These are phyloP conservation scores for Xenopus borealis DNA, from an alignment of 2,113 vertebrate genomes.

Conservation along the genomic window DNA sequence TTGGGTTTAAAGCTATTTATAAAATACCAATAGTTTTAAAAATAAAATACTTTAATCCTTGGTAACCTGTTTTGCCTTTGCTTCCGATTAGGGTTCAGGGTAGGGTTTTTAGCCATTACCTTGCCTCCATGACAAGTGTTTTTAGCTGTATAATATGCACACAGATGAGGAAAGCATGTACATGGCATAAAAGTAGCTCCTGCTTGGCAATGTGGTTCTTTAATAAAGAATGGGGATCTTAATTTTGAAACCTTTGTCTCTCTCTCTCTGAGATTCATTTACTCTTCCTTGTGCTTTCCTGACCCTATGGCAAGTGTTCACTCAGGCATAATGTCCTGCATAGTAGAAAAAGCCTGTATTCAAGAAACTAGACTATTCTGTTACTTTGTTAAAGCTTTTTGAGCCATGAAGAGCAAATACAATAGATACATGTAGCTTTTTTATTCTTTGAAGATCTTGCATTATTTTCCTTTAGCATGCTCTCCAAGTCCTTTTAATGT, in stretches of 20 bases:
- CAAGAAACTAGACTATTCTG: slow-evolving; percentile 66
- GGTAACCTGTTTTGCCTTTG: too few relatives aligned
- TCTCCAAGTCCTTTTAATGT: slow-evolving; percentile 43
- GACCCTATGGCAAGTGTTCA: slow-evolving; percentile 62
- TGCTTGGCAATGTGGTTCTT: slow-evolving; percentile 22
- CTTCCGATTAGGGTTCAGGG: too few relatives aligned
- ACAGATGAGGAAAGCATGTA: too few relatives aligned
- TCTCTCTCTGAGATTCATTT: slow-evolving; percentile 55
- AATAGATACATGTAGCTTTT: slow-evolving; percentile 61
- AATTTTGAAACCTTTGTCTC: slow-evolving; percentile 55
- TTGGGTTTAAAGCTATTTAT: too few relatives aligned
- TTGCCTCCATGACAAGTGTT: too few relatives aligned
- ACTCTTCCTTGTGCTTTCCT: slow-evolving; percentile 55
- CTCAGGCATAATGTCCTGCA: slow-evolving; percentile 56
- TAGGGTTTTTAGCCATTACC: too few relatives aligned
- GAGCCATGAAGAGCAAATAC: slow-evolving; percentile 69
- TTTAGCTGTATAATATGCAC: too few relatives aligned
- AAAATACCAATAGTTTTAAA: too few relatives aligned
- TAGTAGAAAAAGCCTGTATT: slow-evolving; percentile 61
- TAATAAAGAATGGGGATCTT: slow-evolving; percentile 46
- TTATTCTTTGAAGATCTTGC: slow-evolving; percentile 61
- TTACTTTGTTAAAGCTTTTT: slow-evolving; percentile 63
- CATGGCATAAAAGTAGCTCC: not conserved
- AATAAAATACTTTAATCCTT: too few relatives aligned
- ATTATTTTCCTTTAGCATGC: slow-evolving; percentile 15